Evolutionary conservation across 2,888 invertebrate species (phyloP), one percentile per base, ranked within the genome.

Genomic region (Rhorus exstirpatorius): DNA sequence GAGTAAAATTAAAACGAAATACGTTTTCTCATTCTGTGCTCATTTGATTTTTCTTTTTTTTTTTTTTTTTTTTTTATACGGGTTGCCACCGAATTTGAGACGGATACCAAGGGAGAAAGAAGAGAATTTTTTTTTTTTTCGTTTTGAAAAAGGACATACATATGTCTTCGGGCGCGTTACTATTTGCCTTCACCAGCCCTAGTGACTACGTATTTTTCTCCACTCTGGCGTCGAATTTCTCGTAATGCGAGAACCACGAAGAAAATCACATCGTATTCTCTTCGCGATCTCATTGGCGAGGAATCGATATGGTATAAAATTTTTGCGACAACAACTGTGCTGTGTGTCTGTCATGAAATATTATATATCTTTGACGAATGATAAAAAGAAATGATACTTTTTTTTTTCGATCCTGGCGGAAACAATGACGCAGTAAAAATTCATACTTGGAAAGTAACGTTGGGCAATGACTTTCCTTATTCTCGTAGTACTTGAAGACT

Each of bases 171-270:
- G 63, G 77, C 60, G 77, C 60, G 76, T 77, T 76, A 70, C 51
- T 79, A n/a, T n/a, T 67, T 67, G 44, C 71, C 58, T 44, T 19
- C 60, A 35, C 49, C 53, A 51, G 17, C 65, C 72, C 67, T 70
- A 67, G 71, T 26, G 35, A 46, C 75, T 60, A 67, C 75, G 75
- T 87, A 90, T 90, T 90, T 89, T 89, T 83, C 88, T 89, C 88
- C 85, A 87, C 88, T 90, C 88, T 89, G 86, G 87, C 88, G 84
- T 90, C 88, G 87, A 90, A 89, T 89, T 88, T 90, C 89, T 79
- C 84, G 90, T 89, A 90, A 89, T 87, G 81, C 81, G 88, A 90
- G 88, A 88, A 86, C 86, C 81, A 44, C 72, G 81, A 61, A 79
- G 79, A 79, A 61, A 58, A 41, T 63, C 63, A 14, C 58, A 41